These are phyloP conservation scores for Pseudopodoces humilis DNA, from an alignment of 2,113 vertebrate genomes.

Conservation along the genomic window DNA sequence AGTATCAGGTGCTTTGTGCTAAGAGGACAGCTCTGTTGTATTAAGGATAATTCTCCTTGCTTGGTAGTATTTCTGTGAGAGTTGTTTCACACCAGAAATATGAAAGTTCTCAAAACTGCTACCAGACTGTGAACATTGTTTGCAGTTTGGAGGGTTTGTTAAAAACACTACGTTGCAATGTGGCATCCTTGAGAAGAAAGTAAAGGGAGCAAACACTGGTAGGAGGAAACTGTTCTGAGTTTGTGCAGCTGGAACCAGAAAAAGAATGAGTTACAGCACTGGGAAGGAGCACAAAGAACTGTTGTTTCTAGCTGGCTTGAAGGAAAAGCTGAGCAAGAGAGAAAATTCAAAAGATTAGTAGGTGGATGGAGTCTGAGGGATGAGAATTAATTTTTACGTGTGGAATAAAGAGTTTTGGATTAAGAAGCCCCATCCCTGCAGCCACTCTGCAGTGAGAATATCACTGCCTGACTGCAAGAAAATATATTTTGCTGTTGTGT, in stretches of 20 bases:
- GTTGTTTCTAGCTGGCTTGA: not conserved
- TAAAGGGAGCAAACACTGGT: not conserved
- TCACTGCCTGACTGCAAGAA: not conserved
- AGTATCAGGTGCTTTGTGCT: not conserved
- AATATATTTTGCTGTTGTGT: not conserved
- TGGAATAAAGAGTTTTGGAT: not conserved
- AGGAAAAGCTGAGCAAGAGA: not conserved
- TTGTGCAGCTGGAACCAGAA: not conserved
- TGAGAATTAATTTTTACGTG: not conserved
- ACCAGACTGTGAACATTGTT: not conserved
- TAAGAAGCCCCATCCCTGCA: not conserved
- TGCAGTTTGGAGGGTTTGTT: not conserved
- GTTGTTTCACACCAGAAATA: not conserved
- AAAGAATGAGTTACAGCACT: not conserved
- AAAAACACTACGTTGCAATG: not conserved
- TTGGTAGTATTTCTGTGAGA: not conserved
- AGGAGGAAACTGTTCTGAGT: not conserved
- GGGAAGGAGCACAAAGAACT: not conserved
- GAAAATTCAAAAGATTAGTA: not conserved
- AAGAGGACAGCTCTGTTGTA: not conserved
- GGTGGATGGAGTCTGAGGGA: not conserved
- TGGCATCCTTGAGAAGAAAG: not conserved
- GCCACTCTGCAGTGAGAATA: not conserved
- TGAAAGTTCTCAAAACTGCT: not conserved
- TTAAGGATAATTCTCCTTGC: not conserved